These are phyloP conservation scores for Tursiops truncatus DNA, from an alignment of 2,113 vertebrate genomes.

Conservation along the genomic window DNA sequence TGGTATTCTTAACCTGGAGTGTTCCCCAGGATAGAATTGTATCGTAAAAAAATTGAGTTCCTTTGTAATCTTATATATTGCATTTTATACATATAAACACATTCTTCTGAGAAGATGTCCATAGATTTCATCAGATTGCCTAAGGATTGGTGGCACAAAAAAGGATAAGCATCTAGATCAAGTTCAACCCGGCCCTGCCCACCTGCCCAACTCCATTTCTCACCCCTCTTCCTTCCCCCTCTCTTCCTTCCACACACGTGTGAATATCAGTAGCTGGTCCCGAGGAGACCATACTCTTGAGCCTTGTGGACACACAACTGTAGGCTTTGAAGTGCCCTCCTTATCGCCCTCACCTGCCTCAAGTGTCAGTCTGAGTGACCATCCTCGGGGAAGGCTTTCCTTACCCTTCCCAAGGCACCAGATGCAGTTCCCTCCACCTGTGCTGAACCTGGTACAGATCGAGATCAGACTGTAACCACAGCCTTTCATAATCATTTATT, in stretches of 20 bases:
- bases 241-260: background rate
- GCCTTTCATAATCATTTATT: background rate
- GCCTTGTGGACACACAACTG: fast-evolving
- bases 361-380: background rate
- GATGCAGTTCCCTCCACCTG: background rate
- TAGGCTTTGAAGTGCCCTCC: background rate
- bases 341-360: background rate
- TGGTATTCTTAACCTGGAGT: background rate
- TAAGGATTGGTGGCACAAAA: background rate
- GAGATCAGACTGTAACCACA: background rate
- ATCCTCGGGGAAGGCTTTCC: background rate
- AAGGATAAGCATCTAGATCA: background rate
- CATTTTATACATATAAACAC: background rate
- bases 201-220: background rate
- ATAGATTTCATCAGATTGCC: background rate
- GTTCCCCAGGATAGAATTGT: background rate
- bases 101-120: background rate
- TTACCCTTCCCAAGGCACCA: background rate
- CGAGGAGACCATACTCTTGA: background rate
- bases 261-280: no score
- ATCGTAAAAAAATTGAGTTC: background rate
- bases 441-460: background rate
- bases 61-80: background rate
- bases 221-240: fast-evolving
- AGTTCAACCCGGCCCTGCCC: background rate